phyloP scores from a whole-genome alignment of 2,113 vertebrate genomes.

The Oryzias javanicus region DNA sequence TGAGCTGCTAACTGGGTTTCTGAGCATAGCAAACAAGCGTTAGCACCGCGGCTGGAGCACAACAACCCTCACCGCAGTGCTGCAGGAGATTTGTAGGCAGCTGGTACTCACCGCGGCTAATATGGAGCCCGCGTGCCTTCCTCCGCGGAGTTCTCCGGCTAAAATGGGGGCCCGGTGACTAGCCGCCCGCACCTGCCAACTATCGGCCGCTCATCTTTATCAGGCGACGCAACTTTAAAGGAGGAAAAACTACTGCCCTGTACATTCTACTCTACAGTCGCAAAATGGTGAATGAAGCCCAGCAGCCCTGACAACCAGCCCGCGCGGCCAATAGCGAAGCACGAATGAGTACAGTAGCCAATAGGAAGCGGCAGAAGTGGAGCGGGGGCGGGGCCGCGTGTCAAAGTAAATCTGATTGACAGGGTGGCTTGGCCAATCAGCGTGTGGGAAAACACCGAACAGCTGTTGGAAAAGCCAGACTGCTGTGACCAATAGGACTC shows the following conservation, averaged over 20 bases:
- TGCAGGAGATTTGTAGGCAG: constrained; percentile 70
- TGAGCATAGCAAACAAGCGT: constrained; percentile 51
- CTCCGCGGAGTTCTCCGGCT: constrained; percentile 46
- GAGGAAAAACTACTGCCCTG: constrained; percentile 77
- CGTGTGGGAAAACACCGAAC: constrained; percentile 78
- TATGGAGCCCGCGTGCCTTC: constrained; percentile 25
- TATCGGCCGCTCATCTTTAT: constrained; percentile 68
- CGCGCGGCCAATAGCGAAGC: constrained; percentile 77
- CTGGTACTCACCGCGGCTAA: constrained; percentile 73
- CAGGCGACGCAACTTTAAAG: constrained; percentile 73
- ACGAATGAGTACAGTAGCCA: constrained; percentile 77
- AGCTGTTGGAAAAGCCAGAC: constrained; percentile 79
- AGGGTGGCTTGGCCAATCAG: constrained; percentile 67
- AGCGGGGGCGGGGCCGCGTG: constrained; percentile 40
- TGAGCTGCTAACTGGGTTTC: constrained; percentile 34
- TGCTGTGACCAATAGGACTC: constrained; percentile 75
- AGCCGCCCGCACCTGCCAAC: constrained; percentile 56
- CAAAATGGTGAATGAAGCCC: constrained; percentile 98
- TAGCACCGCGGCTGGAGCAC: constrained; percentile 44
- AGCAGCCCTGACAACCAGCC: constrained; percentile 86
- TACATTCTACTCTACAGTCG: constrained; percentile 90
- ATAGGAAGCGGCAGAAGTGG: constrained; percentile 48
- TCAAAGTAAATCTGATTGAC: constrained; percentile 64
- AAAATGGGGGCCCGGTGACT: constrained; percentile 54
- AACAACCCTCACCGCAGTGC: constrained; percentile 69